These are phyloP conservation scores for Pogonocherus hispidulus DNA, from an alignment of 2,888 invertebrate genomes.

Conservation along the genomic window DNA sequence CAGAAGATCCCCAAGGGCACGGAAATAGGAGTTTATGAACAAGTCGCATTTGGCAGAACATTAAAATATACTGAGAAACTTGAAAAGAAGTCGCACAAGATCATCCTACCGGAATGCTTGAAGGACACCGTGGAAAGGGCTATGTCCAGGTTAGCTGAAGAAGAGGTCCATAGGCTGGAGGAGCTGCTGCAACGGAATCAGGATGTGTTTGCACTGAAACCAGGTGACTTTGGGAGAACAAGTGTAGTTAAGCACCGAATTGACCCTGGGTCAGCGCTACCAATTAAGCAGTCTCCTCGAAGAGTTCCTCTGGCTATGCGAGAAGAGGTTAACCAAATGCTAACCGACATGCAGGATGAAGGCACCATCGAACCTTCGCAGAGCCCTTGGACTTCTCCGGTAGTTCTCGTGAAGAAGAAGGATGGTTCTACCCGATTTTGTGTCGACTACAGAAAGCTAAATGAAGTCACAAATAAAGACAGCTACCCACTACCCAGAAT, in stretches of 20 bases:
- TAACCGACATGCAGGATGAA: conserved; percentile 30
- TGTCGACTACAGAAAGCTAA: conserved; percentile 36
- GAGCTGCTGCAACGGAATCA: no score
- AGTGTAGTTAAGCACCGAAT: background rate
- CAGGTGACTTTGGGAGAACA: no score
- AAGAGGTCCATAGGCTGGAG: no score
- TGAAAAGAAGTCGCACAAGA: no score
- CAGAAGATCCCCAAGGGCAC: no score
- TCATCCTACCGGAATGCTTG: no score
- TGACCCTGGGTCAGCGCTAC: background rate
- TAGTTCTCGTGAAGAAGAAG: conserved; percentile 37
- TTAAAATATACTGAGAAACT: no score
- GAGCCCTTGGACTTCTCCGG: conserved; percentile 30
- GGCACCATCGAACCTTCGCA: conserved; percentile 28
- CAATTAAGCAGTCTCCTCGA: background rate
- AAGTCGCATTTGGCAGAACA: no score
- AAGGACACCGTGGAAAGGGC: no score
- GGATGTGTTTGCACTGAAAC: no score
- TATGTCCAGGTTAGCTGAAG: no score
- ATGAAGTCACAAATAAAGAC: conserved; percentile 38
- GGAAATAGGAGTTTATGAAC: no score
- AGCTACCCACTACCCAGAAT: conserved; percentile 45
- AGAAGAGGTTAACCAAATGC: background rate
- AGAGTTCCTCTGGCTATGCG: background rate
- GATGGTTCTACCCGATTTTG: conserved; percentile 34